Percentiles rank a stretch among this genome's conserved stretches.
Evolutionary conservation across 23 tunicate genomes (phyloP).

Genomic region (Ascidia mentula): DNA sequence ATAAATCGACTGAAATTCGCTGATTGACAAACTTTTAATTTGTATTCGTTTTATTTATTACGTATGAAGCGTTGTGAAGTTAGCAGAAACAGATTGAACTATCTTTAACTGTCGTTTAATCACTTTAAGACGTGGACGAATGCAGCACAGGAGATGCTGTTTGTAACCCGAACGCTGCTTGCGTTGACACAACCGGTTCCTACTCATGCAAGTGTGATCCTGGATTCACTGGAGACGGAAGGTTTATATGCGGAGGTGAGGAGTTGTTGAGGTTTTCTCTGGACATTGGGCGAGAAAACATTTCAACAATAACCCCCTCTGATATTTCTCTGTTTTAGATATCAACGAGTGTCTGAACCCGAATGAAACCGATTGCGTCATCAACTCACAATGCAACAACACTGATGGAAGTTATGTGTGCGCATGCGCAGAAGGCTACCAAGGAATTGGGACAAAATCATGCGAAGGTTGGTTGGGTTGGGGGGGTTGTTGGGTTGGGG

Average conservation of each 20-base stretch:
- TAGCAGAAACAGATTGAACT: too few species aligned
- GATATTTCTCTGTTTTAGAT: constrained; percentile 1
- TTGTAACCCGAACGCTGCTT: neutral
- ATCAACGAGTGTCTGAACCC: constrained; percentile 23
- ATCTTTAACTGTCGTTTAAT: too few species aligned
- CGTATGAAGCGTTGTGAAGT: too few species aligned
- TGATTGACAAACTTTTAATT: too few species aligned
- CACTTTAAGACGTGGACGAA: constrained; percentile 47
- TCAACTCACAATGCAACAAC: constrained; percentile 28
- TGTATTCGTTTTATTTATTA: too few species aligned
- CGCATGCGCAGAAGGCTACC: constrained; percentile 19
- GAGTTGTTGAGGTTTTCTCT: neutral
- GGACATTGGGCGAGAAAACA: neutral
- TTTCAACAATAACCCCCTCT: neutral
- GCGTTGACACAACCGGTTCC: constrained; percentile 35
- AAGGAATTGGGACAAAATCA: constrained; percentile 8
- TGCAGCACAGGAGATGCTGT: constrained; percentile 11
- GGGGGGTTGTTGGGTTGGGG: neutral
- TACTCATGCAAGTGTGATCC: constrained; percentile 33
- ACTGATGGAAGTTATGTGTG: constrained; percentile 39
- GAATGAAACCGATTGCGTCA: neutral
- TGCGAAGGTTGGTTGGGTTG: constrained; percentile 19
- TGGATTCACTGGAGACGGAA: constrained; percentile 37
- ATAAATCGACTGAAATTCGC: too few species aligned
- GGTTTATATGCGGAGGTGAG: constrained; percentile 29